A percentile compares a stretch with the other conserved stretches of the same genome.
Evolutionary conservation across 2,888 invertebrate genomes (phyloP).

Genomic region (Cryptus viduatorius): DNA sequence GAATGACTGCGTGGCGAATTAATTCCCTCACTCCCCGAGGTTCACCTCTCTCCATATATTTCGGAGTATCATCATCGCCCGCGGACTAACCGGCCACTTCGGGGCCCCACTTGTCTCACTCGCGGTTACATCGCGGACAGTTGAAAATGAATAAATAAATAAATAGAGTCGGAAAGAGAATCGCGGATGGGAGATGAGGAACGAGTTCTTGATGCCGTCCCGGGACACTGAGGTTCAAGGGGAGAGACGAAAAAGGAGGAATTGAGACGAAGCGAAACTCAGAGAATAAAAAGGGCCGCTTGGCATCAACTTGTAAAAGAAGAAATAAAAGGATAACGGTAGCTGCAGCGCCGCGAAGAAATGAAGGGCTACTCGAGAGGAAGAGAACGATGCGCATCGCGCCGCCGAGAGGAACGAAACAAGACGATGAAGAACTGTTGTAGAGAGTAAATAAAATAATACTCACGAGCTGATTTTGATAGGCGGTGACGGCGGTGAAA

Average conservation of each 20-base stretch:
- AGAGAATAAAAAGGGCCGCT: constrained; percentile 10
- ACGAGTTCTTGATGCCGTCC: constrained; percentile 45
- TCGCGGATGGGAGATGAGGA: constrained; percentile 38
- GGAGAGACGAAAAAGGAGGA: constrained; percentile 34
- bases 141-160: constrained; percentile 54
- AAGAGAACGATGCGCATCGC: not conserved
- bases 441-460: constrained; percentile 73
- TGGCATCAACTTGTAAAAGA: constrained; percentile 18
- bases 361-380: not conserved
- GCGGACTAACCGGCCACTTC: constrained; percentile 6
- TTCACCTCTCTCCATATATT: not conserved
- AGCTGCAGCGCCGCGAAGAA: constrained; percentile 47
- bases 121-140: constrained; percentile 41
- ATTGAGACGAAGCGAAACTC: constrained; percentile 42
- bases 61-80: constrained; percentile 35
- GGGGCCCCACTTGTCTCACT: constrained; percentile 28
- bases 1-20: constrained; percentile 47
- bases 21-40: constrained; percentile 14
- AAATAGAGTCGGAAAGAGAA: constrained; percentile 8
- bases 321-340: constrained; percentile 59
- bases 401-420: constrained; percentile 20
- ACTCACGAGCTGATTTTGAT: constrained; percentile 94
- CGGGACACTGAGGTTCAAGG: constrained; percentile 38
- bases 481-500: constrained; percentile 94
- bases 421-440: constrained; percentile 36